These are phyloP conservation scores for Aphis gossypii DNA, from an alignment of 1,140 invertebrate genomes.

Conservation along the genomic window DNA sequence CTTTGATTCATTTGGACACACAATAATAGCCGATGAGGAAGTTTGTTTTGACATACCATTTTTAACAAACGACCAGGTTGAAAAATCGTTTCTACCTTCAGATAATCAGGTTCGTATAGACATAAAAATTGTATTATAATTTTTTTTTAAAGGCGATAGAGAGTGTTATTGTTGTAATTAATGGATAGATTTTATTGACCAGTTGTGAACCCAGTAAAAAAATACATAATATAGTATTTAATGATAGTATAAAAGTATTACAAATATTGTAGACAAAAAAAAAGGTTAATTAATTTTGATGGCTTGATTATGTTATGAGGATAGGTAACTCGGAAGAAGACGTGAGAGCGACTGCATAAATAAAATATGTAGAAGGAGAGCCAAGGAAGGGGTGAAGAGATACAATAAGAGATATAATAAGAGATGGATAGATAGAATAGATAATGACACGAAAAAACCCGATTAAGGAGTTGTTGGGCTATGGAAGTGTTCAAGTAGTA, in stretches of 20 bases:
- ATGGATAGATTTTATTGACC: not conserved
- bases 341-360: not conserved
- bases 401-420: too few relatives aligned
- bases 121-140: too few relatives aligned
- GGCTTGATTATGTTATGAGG: not conserved
- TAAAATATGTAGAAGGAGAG: not conserved
- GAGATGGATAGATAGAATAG: not conserved
- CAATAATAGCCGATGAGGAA: not conserved
- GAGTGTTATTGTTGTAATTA: not conserved
- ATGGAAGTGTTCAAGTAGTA: not conserved
- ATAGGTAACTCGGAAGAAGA: not conserved
- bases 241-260: not conserved
- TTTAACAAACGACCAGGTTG: not conserved
- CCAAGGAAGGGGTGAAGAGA: not conserved
- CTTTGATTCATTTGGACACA: slow-evolving; percentile 42
- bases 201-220: not conserved
- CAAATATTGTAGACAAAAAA: not conserved
- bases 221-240: not conserved
- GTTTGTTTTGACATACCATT: not conserved
- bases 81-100: not conserved
- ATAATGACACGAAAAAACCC: not conserved
- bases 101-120: slow-evolving; percentile 33
- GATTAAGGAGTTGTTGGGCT: not conserved
- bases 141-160: not conserved
- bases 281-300: not conserved